Evolutionary conservation across 2,888 invertebrate genomes (phyloP), one percentile per base, ranked within the genome.

Genomic region (Mythimna albipuncta): DNA sequence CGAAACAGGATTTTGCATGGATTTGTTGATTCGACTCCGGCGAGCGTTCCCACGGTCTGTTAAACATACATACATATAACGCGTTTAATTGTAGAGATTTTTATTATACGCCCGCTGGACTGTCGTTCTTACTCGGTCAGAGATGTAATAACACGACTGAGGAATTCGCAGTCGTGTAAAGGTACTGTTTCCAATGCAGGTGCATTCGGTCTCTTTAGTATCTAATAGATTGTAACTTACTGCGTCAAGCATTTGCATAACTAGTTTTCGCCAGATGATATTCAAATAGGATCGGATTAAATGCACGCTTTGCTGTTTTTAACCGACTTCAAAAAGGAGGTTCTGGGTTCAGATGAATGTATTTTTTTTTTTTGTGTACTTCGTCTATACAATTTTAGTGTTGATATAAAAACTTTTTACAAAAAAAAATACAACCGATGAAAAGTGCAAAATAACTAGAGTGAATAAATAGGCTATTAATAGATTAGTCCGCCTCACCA

Each of bases 1-100:
- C 77, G 66, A 87, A 90, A 90, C 90, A 87, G 87, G 89, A 86
- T 88, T 89, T 86, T 82, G 87, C 90, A 84, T 75, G 85, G 87
- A 88, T 89, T 89, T 86, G 83, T 76, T 64, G 82, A 88, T 87
- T 86, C 77, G 73, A 80, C 71, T 75, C 80, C 75, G 74, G 74
- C 70, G 71, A 59, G 62, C 74, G 83, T 90, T 90, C 90, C 87
- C 90, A 90, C 89, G 90, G 83, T 81, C 72, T 63, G 76, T 64
- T 77, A 84, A 85, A 83, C 63, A 57, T 55, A 77, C 66, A 59
- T 77, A 82, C 65, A 69, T 78, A 82, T 78, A 82, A 79, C 82
- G 75, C 66, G 74, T 88, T 86, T 88, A 89, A 89, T 89, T 89
- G 88, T 83, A 63, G 75, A 82, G 78, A 85, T 84, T 81, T 85